These are phyloP conservation scores for Tetranychus piercei DNA, from an alignment of 2,888 invertebrate genomes.

Conservation along the genomic window DNA sequence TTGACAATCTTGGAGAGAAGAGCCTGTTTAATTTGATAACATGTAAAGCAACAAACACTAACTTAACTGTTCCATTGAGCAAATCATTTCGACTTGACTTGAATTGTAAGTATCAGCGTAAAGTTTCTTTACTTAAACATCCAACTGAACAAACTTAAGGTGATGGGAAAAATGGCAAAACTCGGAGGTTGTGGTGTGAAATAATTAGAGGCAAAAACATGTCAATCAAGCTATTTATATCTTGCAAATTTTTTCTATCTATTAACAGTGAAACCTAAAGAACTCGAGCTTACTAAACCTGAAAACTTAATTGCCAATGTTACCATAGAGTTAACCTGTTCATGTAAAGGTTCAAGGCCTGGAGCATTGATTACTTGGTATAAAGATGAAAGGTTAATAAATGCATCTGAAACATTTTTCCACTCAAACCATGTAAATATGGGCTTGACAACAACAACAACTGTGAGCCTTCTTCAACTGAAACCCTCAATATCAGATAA, in stretches of 20 bases:
- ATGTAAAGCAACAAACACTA: constrained; percentile 21
- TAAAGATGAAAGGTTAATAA: constrained; percentile 27
- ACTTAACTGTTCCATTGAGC: constrained; percentile 18
- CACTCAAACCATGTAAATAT: constrained; percentile 38
- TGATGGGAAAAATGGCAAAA: too few species aligned
- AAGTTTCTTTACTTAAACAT: not conserved
- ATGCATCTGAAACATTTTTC: constrained; percentile 28
- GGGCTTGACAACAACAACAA: not conserved
- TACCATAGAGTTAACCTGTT: constrained; percentile 18
- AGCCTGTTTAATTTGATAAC: constrained; percentile 22
- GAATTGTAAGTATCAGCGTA: constrained; percentile 15
- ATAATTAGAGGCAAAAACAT: too few species aligned
- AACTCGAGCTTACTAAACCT: constrained; percentile 19
- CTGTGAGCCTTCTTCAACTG: constrained; percentile 48
- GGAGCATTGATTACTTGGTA: constrained; percentile 18
- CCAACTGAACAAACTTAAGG: too few species aligned
- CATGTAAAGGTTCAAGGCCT: constrained; percentile 19
- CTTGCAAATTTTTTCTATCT: not conserved
- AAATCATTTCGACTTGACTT: constrained; percentile 20
- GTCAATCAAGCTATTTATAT: too few species aligned
- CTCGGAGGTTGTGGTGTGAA: too few species aligned
- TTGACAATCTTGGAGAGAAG: constrained; percentile 24
- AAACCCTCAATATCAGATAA: constrained; percentile 58
- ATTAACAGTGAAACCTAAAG: constrained; percentile 19
- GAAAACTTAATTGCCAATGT: constrained; percentile 13